Evolutionary conservation across 2,113 vertebrate genomes (phyloP).

Genomic region (Syrmaticus mikado): DNA sequence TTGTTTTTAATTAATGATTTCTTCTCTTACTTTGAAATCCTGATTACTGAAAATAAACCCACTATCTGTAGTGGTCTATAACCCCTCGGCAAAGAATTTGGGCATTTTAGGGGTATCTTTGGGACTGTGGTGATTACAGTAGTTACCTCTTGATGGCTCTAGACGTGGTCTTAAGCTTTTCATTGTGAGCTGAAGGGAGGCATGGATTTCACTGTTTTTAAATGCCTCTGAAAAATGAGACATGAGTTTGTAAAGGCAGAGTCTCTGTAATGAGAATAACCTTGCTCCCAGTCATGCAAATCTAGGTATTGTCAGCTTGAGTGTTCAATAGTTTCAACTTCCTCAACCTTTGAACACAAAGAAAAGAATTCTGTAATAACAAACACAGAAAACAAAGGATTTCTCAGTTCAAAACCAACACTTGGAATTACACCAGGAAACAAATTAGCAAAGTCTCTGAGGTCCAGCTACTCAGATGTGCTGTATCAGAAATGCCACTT

Average conservation of each 20-base stretch:
- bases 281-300: background rate
- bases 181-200: background rate
- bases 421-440: constrained; percentile 45
- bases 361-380: background rate
- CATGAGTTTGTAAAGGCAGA: background rate
- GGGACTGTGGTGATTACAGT: background rate
- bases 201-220: background rate
- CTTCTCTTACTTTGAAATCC: background rate
- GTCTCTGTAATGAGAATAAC: background rate
- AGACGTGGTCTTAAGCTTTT: background rate
- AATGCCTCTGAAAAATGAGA: background rate
- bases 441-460: constrained; percentile 15
- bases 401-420: constrained; percentile 6
- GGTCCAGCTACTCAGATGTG: constrained; percentile 16
- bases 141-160: background rate
- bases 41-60: background rate
- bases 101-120: accelerated
- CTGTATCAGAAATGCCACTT: constrained; percentile 17
- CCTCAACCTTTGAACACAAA: background rate
- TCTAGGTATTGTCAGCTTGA: background rate
- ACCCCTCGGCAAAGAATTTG: background rate
- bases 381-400: background rate
- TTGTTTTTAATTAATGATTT: background rate
- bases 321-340: background rate
- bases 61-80: accelerated